Evolutionary conservation across 2,888 invertebrate species (phyloP), one percentile per base, ranked within the genome.

Genomic region (Plagodis pulveraria): DNA sequence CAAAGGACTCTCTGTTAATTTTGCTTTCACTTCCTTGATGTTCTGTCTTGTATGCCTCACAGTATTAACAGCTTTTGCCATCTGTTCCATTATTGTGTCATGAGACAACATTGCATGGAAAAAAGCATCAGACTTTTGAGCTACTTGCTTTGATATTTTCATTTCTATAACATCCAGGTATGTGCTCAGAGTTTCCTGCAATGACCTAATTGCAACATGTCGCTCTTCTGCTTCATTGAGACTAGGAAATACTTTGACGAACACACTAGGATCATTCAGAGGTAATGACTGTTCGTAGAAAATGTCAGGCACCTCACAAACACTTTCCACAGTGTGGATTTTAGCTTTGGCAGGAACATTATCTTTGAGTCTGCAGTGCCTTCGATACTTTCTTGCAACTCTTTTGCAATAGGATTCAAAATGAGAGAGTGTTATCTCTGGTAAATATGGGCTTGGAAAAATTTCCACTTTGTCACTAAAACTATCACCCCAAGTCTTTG

Each of bases 41-140:
- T 96, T 96, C 65, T 95, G 93, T 70, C 97, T 94, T 50, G 97
- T 93, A 48, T 93, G 93, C 77, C 95, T 94, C 36, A 98, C 96
- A 76, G 97, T 96, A 60, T 93, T 94, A 8, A 96, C 95, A 22
- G 98, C 97, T 78, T 95, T 95, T 0, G 96, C 96, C 94, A 99
- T 96, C 81, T 99, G 97, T 71, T 98, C 98, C 96, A 99, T 98
- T 50, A 99, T 96, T 35, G 97, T 97, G 83, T 99, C 99, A 87
- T 99, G 99, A 6, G 99, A 99, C 55, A 99, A 96, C 97, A 99
- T 99, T 0, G 99, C 99, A 86, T 98, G 97, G 83, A 99, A 99
- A 91, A 99, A 99, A 12, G 98, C 98, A 72, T 98, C 98, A 8
- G 99, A 99, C 83, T 99, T 98, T 75, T 97, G 96, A 35, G 99